Percentiles rank a stretch among this genome's conserved stretches.
These are phyloP conservation scores for Orcinus orca DNA, from an alignment of 2,113 vertebrate species.

Conservation along the genomic window DNA sequence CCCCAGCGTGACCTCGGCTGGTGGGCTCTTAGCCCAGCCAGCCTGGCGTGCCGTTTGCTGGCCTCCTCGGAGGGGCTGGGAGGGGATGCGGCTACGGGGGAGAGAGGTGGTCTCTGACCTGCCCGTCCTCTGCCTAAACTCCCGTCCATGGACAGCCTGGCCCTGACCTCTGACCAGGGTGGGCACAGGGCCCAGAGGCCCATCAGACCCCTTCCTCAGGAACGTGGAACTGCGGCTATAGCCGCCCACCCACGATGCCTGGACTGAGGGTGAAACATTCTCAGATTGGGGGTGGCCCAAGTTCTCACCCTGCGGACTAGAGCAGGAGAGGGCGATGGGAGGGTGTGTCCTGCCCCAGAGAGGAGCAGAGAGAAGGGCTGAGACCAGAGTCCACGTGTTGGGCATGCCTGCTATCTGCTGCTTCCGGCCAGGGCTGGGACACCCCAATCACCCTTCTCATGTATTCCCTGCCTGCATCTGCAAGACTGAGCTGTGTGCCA, in stretches of 20 bases:
- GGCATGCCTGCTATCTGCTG: too few relatives aligned
- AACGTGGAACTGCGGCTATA: not conserved
- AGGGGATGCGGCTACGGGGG: fast-evolving
- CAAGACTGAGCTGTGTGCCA: not conserved
- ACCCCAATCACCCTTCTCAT: not conserved
- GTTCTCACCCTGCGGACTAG: not conserved
- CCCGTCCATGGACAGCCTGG: not conserved
- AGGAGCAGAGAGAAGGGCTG: not conserved
- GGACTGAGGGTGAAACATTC: too few relatives aligned
- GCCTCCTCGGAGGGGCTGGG: not conserved
- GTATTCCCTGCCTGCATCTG: not conserved
- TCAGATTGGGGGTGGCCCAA: not conserved
- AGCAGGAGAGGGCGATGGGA: not conserved
- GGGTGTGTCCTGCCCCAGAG: not conserved
- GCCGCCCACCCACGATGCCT: not conserved
- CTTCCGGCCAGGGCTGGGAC: not conserved
- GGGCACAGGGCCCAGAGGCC: not conserved
- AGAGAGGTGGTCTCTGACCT: not conserved
- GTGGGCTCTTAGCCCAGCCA: not conserved
- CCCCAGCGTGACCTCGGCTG: not conserved
- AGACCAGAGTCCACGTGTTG: not conserved
- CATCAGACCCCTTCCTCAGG: not conserved
- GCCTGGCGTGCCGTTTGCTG: not conserved
- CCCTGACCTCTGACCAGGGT: not conserved
- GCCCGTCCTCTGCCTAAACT: not conserved